phyloP scores from a whole-genome alignment of 2,797 vertebrate species.

The Coccyzus lansbergi region DNA sequence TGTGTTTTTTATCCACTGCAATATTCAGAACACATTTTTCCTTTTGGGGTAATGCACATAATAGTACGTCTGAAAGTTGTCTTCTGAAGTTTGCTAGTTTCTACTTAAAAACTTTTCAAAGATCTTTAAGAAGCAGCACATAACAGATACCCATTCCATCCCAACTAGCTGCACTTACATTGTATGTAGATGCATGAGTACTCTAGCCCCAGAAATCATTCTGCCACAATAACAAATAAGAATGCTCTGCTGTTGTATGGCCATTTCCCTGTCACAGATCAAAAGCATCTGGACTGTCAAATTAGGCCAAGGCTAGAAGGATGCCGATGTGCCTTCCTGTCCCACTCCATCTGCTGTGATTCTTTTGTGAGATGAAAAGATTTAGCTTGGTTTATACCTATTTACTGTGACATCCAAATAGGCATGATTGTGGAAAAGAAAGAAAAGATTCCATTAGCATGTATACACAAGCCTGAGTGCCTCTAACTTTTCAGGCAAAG shows the following conservation, averaged over 20 bases:
- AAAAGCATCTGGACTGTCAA: neutral
- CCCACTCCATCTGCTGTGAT: conserved; percentile 3
- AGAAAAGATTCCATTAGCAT: neutral
- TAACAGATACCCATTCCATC: neutral
- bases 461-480: neutral
- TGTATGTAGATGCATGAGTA: neutral
- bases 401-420: neutral
- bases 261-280: neutral
- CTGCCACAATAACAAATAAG: neutral
- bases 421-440: neutral
- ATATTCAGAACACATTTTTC: neutral
- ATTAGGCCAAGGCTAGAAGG: neutral
- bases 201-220: neutral
- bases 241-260: neutral
- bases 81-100: neutral
- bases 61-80: neutral
- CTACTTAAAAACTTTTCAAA: neutral
- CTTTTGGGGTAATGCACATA: fast-evolving
- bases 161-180: neutral
- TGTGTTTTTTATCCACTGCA: neutral
- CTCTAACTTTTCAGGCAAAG: neutral
- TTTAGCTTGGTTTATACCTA: neutral
- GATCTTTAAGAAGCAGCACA: neutral
- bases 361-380: neutral
- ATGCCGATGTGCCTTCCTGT: neutral